These are phyloP conservation scores for Simalia tracyae DNA, from an alignment of 2,797 vertebrate species.

Conservation along the genomic window DNA sequence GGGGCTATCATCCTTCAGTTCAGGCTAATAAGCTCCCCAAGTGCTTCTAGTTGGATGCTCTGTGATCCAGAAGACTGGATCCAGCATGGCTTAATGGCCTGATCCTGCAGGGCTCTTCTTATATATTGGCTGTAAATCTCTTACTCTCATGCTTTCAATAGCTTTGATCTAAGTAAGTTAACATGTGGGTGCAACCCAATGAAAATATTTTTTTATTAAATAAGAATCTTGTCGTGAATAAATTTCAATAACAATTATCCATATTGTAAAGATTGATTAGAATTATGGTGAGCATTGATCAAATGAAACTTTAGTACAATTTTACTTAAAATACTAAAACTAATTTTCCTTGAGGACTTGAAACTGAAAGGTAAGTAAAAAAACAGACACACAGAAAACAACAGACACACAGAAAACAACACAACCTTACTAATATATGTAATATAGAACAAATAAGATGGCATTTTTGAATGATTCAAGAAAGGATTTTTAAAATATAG, in stretches of 20 bases:
- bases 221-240: neutral
- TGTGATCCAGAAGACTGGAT: too few species aligned
- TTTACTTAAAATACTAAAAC: slow-evolving; percentile 11
- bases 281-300: neutral
- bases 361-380: slow-evolving; percentile 50
- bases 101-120: neutral
- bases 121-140: neutral
- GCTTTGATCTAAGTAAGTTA: neutral
- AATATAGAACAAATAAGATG: neutral
- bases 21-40: neutral
- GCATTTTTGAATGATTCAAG: neutral
- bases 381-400: slow-evolving; percentile 35
- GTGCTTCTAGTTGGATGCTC: neutral
- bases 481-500: neutral
- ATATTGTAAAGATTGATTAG: neutral
- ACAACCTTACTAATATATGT: neutral
- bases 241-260: neutral
- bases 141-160: neutral
- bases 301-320: slow-evolving; percentile 4
- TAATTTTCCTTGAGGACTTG: slow-evolving; percentile 53
- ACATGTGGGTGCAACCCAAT: neutral
- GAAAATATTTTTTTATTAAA: neutral
- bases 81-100: neutral
- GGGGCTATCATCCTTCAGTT: neutral
- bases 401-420: slow-evolving; percentile 1